Conservation (phyloP, 2,113 vertebrate genomes). For the Rhinichthys klamathensis region DNA sequence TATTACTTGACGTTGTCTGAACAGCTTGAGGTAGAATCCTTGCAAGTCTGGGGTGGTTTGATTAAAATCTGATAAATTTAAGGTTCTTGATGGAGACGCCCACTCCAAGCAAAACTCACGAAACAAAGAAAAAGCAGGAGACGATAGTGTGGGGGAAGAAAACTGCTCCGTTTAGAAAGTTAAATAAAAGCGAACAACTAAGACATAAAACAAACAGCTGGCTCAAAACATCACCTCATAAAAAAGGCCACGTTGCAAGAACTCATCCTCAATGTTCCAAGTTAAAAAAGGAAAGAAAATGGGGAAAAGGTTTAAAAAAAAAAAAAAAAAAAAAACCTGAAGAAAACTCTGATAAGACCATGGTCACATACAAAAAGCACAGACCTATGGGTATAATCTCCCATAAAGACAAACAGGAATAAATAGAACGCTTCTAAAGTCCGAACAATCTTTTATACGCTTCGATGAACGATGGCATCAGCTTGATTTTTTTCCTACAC, state of each 20-base stretch:
- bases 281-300: slow-evolving; percentile 66
- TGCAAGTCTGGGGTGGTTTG: slow-evolving; percentile 65
- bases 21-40: slow-evolving; percentile 85
- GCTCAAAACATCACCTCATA: slow-evolving; percentile 64
- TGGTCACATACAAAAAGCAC: slow-evolving; percentile 69
- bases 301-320: slow-evolving; percentile 60
- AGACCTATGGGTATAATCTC: slow-evolving; percentile 56
- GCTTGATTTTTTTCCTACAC: slow-evolving; percentile 62
- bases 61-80: slow-evolving; percentile 50
- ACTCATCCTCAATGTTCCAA: slow-evolving; percentile 71
- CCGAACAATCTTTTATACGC: slow-evolving; percentile 20
- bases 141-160: slow-evolving; percentile 43
- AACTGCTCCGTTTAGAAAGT: slow-evolving; percentile 25
- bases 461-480: slow-evolving; percentile 61
- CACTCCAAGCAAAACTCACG: not conserved
- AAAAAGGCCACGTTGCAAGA: slow-evolving; percentile 69
- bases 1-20: slow-evolving; percentile 77
- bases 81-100: slow-evolving; percentile 66
- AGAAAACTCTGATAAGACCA: slow-evolving; percentile 58
- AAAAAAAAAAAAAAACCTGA: slow-evolving; percentile 11
- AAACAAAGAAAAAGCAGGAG: slow-evolving; percentile 16
- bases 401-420: slow-evolving; percentile 72
- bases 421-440: slow-evolving; percentile 68
- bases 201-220: slow-evolving; percentile 65
- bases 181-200: slow-evolving; percentile 51